Evolutionary conservation across 2,113 vertebrate species (phyloP), one percentile per base, ranked within the genome.

Genomic region (Mohoua ochrocephala): DNA sequence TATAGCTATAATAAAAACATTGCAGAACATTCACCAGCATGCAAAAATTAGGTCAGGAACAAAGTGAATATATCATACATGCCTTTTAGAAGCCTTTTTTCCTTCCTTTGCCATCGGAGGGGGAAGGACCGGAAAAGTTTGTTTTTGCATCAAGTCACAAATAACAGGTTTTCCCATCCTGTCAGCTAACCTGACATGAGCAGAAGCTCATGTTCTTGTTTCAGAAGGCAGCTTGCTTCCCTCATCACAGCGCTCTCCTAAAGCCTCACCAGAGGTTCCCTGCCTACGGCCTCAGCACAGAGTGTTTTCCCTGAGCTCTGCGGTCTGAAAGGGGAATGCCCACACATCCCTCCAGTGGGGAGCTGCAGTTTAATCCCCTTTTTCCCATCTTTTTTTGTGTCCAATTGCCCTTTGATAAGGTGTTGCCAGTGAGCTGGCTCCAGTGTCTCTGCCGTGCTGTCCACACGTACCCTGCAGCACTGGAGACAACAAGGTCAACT

Each of bases 381-480:
- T 24, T 12, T 8, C n/a, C 33, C 15, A 11, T 26, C 5, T 30
- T 64, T 54, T 37, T 13, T 10, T 31, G 35, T 27, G 39, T 16
- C 7, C 70, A 50, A 0, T 22, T 78, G 78, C 20, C 45, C 82
- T 59, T 49, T 15, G 24, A 4, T 4, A 21, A 42, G 59, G 47
- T 14, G 26, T 2, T 52, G 24, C 10, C 49, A 42, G 41, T 1
- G 75, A 60, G 21, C 44, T 37, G 45, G 23, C 47, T 42, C 26
- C 53, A 13, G 49, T 2, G 7, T 5, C 45, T 15, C 37, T n/a
- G 76, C 50, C 2, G 2, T 14, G 68, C 71, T 77, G n/a, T 1
- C 31, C 71, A 28, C 26, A 7, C 0, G 0, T 3, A 9, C 17
- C 41, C 44, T 0, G 0, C 2, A 2, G 68, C 59, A 11, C 67